A percentile compares a stretch with the other conserved stretches of the same genome.
phyloP scores from a whole-genome alignment of 2,113 vertebrate genomes.

The Arothron firmamentum region DNA sequence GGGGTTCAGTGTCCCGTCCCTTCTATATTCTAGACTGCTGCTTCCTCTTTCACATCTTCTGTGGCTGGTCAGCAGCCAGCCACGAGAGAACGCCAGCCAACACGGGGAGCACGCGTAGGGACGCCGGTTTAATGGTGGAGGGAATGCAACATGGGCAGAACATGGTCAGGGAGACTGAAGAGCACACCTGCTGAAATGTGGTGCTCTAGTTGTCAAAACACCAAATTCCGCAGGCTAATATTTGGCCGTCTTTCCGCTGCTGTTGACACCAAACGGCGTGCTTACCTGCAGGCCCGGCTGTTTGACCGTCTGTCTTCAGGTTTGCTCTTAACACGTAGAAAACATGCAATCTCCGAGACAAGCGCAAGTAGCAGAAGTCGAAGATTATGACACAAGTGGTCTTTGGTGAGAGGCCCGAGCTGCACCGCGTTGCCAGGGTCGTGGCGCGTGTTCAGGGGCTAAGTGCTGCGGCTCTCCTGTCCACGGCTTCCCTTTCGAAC shows the following conservation, averaged over 20 bases:
- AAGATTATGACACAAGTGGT: constrained; percentile 26
- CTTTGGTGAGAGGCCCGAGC: constrained; percentile 18
- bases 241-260: constrained; percentile 31
- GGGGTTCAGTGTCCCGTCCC: constrained; percentile 35
- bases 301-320: constrained; percentile 21
- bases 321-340: constrained; percentile 20
- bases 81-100: constrained; percentile 19
- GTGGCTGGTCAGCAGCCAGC: constrained; percentile 35
- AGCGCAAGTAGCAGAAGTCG: constrained; percentile 19
- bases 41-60: constrained; percentile 23
- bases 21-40: constrained; percentile 11
- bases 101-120: constrained; percentile 32
- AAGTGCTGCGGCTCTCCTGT: constrained; percentile 31
- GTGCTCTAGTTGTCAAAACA: constrained; percentile 50
- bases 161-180: background rate
- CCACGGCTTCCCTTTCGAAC: constrained; percentile 42
- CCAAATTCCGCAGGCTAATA: constrained; percentile 38
- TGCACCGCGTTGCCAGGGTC: constrained; percentile 17
- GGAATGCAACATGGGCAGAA: constrained; percentile 15
- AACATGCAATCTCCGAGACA: constrained; percentile 14
- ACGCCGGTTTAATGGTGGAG: constrained; percentile 26
- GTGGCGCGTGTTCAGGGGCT: constrained; percentile 26
- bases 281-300: constrained; percentile 2
- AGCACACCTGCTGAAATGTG: constrained; percentile 62
- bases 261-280: constrained; percentile 24